Conservation (phyloP, 2,113 vertebrate genomes). For the Camelus bactrianus region DNA sequence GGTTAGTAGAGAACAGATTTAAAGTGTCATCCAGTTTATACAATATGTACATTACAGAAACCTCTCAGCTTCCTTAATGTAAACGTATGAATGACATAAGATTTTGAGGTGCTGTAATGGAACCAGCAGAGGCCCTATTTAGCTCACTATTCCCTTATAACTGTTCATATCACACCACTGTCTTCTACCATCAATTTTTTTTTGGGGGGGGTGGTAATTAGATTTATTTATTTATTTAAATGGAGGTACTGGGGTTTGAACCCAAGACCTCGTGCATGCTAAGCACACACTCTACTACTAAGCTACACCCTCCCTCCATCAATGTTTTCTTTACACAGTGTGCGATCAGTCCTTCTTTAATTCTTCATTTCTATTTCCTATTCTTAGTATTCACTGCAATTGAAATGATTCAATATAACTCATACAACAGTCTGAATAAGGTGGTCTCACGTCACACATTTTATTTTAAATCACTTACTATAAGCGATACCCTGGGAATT, state of each 20-base stretch:
- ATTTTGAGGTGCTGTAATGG: not conserved
- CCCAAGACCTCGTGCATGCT: no score
- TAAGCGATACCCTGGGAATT: not conserved
- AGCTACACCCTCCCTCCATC: no score
- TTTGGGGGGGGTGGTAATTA: no score
- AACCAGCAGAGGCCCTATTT: not conserved
- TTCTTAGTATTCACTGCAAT: not conserved
- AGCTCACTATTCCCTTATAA: not conserved
- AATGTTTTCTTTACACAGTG: not conserved
- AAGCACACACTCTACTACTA: no score
- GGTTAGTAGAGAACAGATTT: not conserved
- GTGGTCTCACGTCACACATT: not conserved
- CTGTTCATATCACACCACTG: not conserved
- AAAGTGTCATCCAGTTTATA: not conserved
- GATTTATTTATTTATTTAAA: no score
- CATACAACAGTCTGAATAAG: not conserved
- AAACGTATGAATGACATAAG: not conserved
- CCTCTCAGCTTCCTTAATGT: not conserved
- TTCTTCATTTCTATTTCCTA: not conserved
- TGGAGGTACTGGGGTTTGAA: no score
- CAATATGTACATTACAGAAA: not conserved
- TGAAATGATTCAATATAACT: not conserved
- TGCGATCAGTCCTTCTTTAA: not conserved
- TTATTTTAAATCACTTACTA: slow-evolving; percentile 46
- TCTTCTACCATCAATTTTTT: not conserved